These are phyloP conservation scores for Sciurus niger DNA, from an alignment of 2,113 vertebrate genomes.

Conservation along the genomic window DNA sequence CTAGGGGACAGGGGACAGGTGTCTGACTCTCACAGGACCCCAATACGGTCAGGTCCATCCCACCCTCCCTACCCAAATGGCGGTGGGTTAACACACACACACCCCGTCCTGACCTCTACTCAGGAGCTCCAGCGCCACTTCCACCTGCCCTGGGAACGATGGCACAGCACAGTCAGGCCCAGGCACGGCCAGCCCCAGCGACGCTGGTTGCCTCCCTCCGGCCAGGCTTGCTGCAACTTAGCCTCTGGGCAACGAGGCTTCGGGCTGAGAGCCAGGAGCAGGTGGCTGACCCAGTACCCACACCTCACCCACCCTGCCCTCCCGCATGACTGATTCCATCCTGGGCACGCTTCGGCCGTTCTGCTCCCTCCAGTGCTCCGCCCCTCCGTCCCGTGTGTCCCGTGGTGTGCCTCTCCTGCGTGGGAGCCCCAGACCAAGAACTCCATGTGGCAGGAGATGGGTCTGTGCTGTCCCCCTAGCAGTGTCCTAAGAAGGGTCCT, in stretches of 20 bases:
- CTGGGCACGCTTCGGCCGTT: not conserved
- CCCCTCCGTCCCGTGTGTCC: not conserved
- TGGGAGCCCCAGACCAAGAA: not conserved
- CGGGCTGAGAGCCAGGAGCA: not conserved
- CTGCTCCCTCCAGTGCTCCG: not conserved
- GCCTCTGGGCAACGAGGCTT: not conserved
- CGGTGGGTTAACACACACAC: not conserved
- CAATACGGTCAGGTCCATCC: not conserved
- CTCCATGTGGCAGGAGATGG: accelerated
- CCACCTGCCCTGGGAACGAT: not conserved
- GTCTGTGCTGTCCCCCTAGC: not conserved
- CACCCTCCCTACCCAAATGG: not conserved
- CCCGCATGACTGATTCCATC: not conserved
- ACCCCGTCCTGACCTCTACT: not conserved
- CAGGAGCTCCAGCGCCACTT: not conserved
- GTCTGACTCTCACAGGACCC: not conserved
- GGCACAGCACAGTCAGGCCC: too few species aligned
- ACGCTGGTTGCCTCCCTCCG: not conserved
- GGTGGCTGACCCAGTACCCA: not conserved
- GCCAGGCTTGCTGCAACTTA: not conserved
- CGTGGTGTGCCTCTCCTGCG: accelerated
- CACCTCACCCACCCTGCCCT: too few species aligned
- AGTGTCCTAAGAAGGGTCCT: not conserved
- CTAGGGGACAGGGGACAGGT: not conserved
- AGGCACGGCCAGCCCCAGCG: too few species aligned